These are phyloP conservation scores for Florisuga fusca DNA, from an alignment of 2,797 vertebrate genomes.

Conservation along the genomic window DNA sequence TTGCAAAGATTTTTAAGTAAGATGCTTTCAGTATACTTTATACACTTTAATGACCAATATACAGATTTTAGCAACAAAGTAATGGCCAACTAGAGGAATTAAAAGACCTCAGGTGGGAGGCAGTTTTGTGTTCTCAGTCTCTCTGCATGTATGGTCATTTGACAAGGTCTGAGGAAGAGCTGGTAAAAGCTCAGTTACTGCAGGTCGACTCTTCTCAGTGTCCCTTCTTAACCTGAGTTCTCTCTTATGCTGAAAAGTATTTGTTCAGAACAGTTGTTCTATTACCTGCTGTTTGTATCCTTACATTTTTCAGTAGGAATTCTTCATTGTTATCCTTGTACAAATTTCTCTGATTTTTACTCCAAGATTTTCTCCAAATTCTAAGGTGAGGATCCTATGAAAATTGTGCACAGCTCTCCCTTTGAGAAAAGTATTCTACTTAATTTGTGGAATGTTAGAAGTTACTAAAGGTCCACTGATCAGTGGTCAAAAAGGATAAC, in stretches of 20 bases:
- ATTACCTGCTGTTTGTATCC: not conserved
- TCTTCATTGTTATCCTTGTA: not conserved
- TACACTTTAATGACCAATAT: conserved; percentile 42
- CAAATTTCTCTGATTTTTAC: not conserved
- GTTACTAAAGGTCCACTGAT: not conserved
- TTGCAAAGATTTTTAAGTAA: not conserved
- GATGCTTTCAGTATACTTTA: not conserved
- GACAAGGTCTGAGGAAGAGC: not conserved
- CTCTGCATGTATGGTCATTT: not conserved
- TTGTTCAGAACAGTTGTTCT: not conserved
- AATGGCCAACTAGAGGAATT: not conserved
- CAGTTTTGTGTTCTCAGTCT: not conserved
- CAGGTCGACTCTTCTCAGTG: not conserved
- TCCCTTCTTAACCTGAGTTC: not conserved
- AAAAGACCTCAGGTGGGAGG: not conserved
- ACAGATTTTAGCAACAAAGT: not conserved
- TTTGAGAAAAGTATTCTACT: not conserved
- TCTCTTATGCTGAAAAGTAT: not conserved
- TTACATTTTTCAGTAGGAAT: not conserved
- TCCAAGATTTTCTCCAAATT: not conserved
- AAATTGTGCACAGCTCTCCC: not conserved
- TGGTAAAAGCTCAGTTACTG: not conserved
- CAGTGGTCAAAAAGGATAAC: not conserved
- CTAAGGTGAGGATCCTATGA: not conserved
- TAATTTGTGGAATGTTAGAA: not conserved